Base-by-base conservation (phyloP, 2,113 vertebrate genomes). In the Leucoraja erinaceus region DNA sequence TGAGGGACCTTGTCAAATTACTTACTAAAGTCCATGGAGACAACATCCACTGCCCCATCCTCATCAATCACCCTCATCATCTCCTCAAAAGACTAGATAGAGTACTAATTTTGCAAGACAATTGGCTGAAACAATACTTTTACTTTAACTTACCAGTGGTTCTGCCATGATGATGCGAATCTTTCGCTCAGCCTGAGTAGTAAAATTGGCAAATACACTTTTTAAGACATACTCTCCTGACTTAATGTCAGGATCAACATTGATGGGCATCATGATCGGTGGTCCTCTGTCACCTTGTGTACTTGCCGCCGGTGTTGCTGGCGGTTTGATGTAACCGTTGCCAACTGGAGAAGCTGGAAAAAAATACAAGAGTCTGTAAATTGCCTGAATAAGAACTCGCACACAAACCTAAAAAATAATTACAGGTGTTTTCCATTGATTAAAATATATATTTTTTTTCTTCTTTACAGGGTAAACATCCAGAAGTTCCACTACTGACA, bases 101-200 rank as follows among this genome's bases (percentile, higher is more conserved):
- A 47, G 16, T 90, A 70, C 47, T 0, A 47, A 91, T 74, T 72
- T 91, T 72, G 59, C 33, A 90, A 63, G 25, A 90, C 31, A 9
- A 68, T 2, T 31, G 31, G 31, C 59, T 90, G 33, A 22, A 70
- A 20, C 61, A 88, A 63, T 6, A 7, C 22, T 33, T 54, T 16
- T 33, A 22, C 47, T 22, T 10, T 0, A n/a, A 97, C 98, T 99
- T 93, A 99, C 98, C 96, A 99, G 95, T 0, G 98, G 98, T 93
- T 99, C 98, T 54, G 98, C 98, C 98, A 99, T 99, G 94, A 99
- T 97, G 94, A 99, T 97, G 66, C 98, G 97, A 93, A 99, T 99
- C 96, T 99, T 99, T 93, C 97, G 97, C 93, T 99, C 98, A 0
- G 98, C 98, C 94, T 97, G 94, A n/a, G 95, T 97, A 93, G 98